These are phyloP conservation scores for Papilio protenor DNA, from an alignment of 2,888 invertebrate genomes.

Conservation along the genomic window DNA sequence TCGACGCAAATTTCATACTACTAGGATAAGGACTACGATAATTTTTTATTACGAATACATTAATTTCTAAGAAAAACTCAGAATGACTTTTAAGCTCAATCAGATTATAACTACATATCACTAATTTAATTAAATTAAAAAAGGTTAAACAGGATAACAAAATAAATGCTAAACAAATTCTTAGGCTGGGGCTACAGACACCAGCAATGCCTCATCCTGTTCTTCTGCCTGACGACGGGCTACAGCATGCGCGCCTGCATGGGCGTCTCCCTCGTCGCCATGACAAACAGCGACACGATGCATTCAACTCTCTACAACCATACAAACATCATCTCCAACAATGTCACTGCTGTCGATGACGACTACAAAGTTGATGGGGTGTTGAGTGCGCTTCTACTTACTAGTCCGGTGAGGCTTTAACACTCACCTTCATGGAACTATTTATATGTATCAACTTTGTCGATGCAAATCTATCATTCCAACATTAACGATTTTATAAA, in stretches of 20 bases:
- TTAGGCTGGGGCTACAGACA: constrained; percentile 80
- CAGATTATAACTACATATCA: no score
- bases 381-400: constrained; percentile 55
- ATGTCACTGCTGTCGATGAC: not conserved
- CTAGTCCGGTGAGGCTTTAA: constrained; percentile 57
- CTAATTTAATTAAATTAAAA: no score
- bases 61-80: not conserved
- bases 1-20: no score
- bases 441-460: not conserved
- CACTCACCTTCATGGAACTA: not conserved
- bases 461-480: not conserved
- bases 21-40: no score
- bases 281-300: constrained; percentile 65
- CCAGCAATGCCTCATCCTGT: constrained; percentile 84
- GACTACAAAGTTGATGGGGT: constrained; percentile 53
- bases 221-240: constrained; percentile 82
- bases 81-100: not conserved
- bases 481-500: not conserved
- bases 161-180: not conserved
- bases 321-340: not conserved
- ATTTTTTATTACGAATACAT: not conserved
- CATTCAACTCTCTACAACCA: not conserved
- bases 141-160: not conserved
- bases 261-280: constrained; percentile 87
- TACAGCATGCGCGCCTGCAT: constrained; percentile 87